Conservation (phyloP, 2,888 invertebrate species). For the Drosophila mettleri region DNA sequence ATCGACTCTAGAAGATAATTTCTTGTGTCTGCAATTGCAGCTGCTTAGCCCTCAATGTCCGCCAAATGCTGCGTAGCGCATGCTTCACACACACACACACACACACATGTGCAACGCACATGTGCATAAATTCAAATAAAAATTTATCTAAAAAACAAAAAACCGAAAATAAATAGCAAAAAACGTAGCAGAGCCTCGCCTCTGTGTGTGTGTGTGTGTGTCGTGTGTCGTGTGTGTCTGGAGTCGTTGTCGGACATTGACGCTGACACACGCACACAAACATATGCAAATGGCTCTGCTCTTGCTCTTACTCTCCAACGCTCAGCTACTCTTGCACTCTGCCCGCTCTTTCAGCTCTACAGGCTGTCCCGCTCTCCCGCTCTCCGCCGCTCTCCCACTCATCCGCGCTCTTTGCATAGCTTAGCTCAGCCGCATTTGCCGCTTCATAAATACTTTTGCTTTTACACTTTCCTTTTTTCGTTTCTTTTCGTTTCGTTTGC, state of each 20-base stretch:
- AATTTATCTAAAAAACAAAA: slow-evolving; percentile 65
- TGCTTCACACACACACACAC: neutral
- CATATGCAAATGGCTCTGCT: slow-evolving; percentile 18
- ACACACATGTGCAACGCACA: slow-evolving; percentile 40
- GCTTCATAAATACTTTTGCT: slow-evolving; percentile 79
- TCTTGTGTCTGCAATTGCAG: neutral
- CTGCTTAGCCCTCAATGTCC: neutral
- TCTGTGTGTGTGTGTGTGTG: slow-evolving; percentile 23
- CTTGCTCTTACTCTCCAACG: neutral
- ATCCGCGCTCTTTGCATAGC: slow-evolving; percentile 25
- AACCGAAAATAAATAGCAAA: slow-evolving; percentile 32
- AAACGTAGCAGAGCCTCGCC: slow-evolving; percentile 24
- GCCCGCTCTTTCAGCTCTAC: neutral
- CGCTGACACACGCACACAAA: slow-evolving; percentile 40
- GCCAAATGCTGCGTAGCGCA: slow-evolving; percentile 26
- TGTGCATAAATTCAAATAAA: slow-evolving; percentile 73
- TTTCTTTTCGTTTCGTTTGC: neutral
- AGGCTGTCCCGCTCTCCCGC: neutral
- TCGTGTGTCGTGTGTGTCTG: no score
- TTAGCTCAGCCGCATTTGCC: slow-evolving; percentile 63
- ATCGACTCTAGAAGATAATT: neutral
- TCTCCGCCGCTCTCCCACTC: neutral
- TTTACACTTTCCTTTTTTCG: slow-evolving; percentile 76
- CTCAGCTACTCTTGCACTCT: neutral
- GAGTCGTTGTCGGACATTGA: slow-evolving; percentile 67